Percentiles rank a stretch among this genome's conserved stretches.
These are phyloP conservation scores for Amblyopsis rosae DNA, from an alignment of 2,113 vertebrate species.

Conservation along the genomic window DNA sequence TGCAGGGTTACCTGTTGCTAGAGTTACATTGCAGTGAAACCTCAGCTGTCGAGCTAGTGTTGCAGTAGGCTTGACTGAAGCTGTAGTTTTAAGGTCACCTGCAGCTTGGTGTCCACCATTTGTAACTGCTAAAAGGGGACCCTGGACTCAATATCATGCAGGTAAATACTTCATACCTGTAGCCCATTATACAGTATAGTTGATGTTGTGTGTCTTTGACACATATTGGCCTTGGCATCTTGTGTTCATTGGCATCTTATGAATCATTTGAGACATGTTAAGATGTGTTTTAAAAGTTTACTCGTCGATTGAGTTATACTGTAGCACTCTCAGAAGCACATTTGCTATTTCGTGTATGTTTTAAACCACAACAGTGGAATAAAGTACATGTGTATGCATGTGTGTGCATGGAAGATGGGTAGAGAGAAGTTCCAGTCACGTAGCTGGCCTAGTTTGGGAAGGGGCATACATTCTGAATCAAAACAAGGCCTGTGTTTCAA, in stretches of 20 bases:
- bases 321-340: too few relatives aligned
- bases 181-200: not conserved
- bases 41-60: constrained; percentile 22
- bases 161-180: constrained; percentile 39
- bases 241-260: not conserved
- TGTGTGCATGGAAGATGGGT: not conserved
- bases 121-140: not conserved
- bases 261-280: too few relatives aligned
- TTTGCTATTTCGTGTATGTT: not conserved
- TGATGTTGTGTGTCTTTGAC: not conserved
- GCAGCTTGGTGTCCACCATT: not conserved
- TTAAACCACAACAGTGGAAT: not conserved
- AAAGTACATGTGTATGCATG: not conserved
- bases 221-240: not conserved
- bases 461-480: too few relatives aligned
- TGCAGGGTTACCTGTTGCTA: constrained; percentile 53
- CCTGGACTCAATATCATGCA: constrained; percentile 49
- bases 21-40: constrained; percentile 64
- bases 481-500: too few relatives aligned
- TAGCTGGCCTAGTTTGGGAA: too few relatives aligned
- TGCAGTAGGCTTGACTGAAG: constrained; percentile 22
- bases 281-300: too few relatives aligned
- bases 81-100: constrained; percentile 8
- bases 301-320: too few relatives aligned
- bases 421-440: too few relatives aligned